Evolutionary conservation across 2,797 vertebrate species (phyloP).

Genomic region (Chelon labrosus): DNA sequence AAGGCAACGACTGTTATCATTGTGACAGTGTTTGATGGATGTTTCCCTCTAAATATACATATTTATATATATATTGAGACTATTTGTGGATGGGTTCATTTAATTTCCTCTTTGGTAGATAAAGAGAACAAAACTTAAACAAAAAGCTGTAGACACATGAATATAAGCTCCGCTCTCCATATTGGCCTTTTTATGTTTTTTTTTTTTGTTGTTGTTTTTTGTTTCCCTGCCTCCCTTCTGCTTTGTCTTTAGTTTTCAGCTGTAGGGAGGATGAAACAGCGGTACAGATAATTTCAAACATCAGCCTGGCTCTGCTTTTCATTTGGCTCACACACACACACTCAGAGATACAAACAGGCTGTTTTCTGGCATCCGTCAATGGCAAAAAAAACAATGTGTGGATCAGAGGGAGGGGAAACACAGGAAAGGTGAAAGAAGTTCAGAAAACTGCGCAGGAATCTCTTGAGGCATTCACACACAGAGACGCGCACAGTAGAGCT

Average conservation of each 20-base stretch:
- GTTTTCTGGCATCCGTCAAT: conserved; percentile 74
- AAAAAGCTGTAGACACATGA: conserved; percentile 3
- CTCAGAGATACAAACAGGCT: conserved; percentile 17
- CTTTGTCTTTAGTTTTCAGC: conserved; percentile 50
- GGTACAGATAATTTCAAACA: conserved; percentile 77
- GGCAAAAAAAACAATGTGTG: conserved; percentile 73
- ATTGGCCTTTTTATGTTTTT: conserved; percentile 2
- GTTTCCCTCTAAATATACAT: no score
- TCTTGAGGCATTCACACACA: conserved; percentile 32
- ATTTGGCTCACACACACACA: conserved; percentile 40
- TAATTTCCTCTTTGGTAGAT: conserved; percentile 15
- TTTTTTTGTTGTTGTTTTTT: no score
- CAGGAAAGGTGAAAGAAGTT: conserved; percentile 64
- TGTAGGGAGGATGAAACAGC: conserved; percentile 48
- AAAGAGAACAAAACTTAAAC: conserved; percentile 16
- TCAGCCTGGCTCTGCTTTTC: conserved; percentile 67
- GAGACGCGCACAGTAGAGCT: conserved; percentile 24
- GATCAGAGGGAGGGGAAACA: conserved; percentile 61
- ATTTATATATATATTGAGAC: no score
- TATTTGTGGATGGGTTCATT: conserved; percentile 7
- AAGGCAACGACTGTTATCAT: neutral
- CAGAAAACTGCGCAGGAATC: conserved; percentile 64
- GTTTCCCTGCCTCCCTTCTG: conserved; percentile 19
- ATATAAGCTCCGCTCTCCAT: conserved; percentile 25
- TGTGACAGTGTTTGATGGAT: neutral